Percentiles rank a stretch among this genome's conserved stretches.
Conservation (phyloP, 1,140 invertebrate genomes). For the Octopus sinensis region DNA sequence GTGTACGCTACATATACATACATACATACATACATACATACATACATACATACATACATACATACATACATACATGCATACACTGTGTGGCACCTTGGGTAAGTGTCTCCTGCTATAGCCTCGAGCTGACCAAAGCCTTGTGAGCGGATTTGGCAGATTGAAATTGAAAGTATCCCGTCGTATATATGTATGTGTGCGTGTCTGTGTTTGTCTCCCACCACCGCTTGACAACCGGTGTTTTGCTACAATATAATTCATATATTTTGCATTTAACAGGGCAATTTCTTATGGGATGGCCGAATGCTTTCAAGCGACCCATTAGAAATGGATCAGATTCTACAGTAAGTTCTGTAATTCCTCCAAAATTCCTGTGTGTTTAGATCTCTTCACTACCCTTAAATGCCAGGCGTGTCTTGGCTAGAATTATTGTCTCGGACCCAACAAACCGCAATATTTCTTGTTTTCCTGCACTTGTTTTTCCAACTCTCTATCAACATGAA, state of each 20-base stretch:
- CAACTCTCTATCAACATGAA: constrained; percentile 4
- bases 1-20: too few species aligned
- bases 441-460: background rate
- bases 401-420: background rate
- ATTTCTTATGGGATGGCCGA: constrained; percentile 8
- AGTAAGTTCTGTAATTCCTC: constrained; percentile 4
- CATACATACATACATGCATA: too few species aligned
- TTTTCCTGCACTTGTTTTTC: background rate
- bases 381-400: constrained; percentile 7
- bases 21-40: too few species aligned
- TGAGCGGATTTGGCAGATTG: too few species aligned
- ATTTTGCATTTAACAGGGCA: constrained; percentile 3
- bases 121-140: too few species aligned
- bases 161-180: too few species aligned
- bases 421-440: background rate
- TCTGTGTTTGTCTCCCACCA: too few species aligned
- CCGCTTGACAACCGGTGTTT: background rate
- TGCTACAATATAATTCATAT: constrained; percentile 4
- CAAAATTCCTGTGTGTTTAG: background rate
- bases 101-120: too few species aligned
- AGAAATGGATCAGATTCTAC: constrained; percentile 11
- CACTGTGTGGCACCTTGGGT: too few species aligned
- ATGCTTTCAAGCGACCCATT: constrained; percentile 2
- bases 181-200: too few species aligned
- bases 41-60: too few species aligned